Base-by-base conservation (phyloP, 2,797 vertebrate genomes). In the Chlorospingus flavigularis region DNA sequence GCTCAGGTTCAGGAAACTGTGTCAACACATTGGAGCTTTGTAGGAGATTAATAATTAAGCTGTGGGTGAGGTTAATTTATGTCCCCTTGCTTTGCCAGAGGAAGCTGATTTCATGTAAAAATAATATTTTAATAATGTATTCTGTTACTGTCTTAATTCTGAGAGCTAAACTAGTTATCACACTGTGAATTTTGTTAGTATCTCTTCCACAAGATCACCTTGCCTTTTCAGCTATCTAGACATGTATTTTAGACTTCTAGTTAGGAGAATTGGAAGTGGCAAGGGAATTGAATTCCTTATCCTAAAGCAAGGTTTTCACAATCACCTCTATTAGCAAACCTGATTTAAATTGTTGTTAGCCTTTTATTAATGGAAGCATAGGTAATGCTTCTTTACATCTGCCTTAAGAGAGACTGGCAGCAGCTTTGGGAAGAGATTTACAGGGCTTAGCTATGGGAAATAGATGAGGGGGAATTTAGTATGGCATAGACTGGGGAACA, bases 301-400 rank as follows among this genome's bases (percentile, higher is more conserved):
- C 66, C 40, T 82, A 48, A 75, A 88, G 40, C 28, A 88, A 92
- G 25, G 17, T 88, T 89, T 90, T 84, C 54, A 70, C 58, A 30
- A 39, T 89, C 48, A 48, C 26, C 8, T 55, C 48, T 81, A 5
- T 73, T 51, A 87, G 37, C 40, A 87, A 66, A 81, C 78, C 45
- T 93, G 42, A 72, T 91, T 54, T 66, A 73, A 92, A 86, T 95
- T 62, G 39, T 39, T 83, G 57, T 78, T 75, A 65, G 30, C 17
- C 16, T 86, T 90, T 95, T 78, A 86, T 88, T 93, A 90, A 81
- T 65, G 86, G 62, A 77, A 72, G 30, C 33, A 24, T 73, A 63
- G 43, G 48, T 87, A 83, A 77, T 80, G 53, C 72, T 79, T 70
- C 74, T 76, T 70, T 87, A 62, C 1, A 1, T 88, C 70, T 95